phyloP scores from a whole-genome alignment of 2,888 invertebrate genomes.

The Drosophila hawaiiensis region DNA sequence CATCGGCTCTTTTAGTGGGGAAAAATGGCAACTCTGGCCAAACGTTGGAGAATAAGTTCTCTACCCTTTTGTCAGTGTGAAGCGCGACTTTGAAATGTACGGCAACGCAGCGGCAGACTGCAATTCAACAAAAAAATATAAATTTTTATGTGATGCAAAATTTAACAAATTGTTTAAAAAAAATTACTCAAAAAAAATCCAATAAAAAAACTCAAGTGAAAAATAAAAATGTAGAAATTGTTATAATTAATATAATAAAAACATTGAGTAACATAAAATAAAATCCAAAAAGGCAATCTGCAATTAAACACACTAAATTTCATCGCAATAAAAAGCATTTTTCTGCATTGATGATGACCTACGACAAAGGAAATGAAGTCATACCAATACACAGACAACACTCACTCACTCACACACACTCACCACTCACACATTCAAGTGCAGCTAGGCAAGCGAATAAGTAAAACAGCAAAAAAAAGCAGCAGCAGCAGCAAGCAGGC shows the following conservation, averaged over 20 bases:
- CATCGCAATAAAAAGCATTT: conserved; percentile 60
- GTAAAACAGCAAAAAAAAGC: conserved; percentile 42
- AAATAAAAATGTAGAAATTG: conserved; percentile 3
- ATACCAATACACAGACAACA: conserved; percentile 68
- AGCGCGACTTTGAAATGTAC: conserved; percentile 84
- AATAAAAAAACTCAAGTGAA: conserved; percentile 25
- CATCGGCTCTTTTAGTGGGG: conserved; percentile 46
- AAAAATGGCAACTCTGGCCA: conserved; percentile 74
- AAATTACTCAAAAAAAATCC: conserved; percentile 4
- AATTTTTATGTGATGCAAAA: conserved; percentile 34
- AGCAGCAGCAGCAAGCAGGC: conserved; percentile 29
- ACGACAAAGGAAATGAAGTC: conserved; percentile 85
- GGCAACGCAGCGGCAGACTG: conserved; percentile 47
- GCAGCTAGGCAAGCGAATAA: conserved; percentile 69
- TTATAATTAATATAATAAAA: neutral
- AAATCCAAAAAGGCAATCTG: conserved; percentile 1
- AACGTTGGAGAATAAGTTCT: conserved; percentile 81
- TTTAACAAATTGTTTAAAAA: conserved; percentile 12
- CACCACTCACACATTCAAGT: conserved; percentile 43
- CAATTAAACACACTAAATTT: conserved; percentile 21
- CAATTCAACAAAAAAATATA: conserved; percentile 13
- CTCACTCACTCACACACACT: conserved; percentile 15
- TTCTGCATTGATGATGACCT: conserved; percentile 82
- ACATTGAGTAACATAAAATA: conserved; percentile 3
- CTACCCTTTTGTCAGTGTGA: conserved; percentile 84